Evolutionary conservation across 2,113 vertebrate species (phyloP).

Genomic region (Brachirus orientalis): DNA sequence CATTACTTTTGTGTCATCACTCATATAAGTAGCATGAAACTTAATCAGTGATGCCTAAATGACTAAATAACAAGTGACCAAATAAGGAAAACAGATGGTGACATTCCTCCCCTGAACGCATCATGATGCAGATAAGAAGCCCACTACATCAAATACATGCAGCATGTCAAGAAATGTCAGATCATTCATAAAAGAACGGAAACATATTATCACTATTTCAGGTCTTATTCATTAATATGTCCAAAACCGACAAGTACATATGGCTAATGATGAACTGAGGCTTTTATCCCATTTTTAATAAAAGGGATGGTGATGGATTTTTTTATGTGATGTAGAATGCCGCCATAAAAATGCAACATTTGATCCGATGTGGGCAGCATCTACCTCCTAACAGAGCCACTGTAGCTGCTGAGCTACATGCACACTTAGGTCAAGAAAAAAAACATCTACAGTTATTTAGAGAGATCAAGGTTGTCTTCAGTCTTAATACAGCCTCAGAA

Average conservation of each 20-base stretch:
- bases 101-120: slow-evolving; percentile 1
- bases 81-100: slow-evolving; percentile 30
- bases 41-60: slow-evolving; percentile 13
- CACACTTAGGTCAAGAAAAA: not conserved
- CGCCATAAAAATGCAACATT: not conserved
- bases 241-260: not conserved
- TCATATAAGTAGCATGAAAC: slow-evolving; percentile 7
- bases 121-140: slow-evolving; percentile 6
- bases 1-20: not conserved
- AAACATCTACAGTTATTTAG: not conserved
- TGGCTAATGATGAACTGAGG: slow-evolving; percentile 12
- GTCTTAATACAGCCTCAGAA: not conserved
- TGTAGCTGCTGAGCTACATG: not conserved
- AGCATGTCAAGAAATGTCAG: slow-evolving; percentile 23
- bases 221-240: not conserved
- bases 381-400: not conserved
- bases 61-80: slow-evolving; percentile 31
- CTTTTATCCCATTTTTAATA: not conserved
- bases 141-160: slow-evolving; percentile 7
- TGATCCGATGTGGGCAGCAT: not conserved
- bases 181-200: slow-evolving; percentile 2
- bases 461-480: not conserved
- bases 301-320: not conserved
- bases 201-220: slow-evolving; percentile 12
- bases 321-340: not conserved